These are phyloP conservation scores for Latrodectus elegans DNA, from an alignment of 2,888 invertebrate species.

Conservation along the genomic window DNA sequence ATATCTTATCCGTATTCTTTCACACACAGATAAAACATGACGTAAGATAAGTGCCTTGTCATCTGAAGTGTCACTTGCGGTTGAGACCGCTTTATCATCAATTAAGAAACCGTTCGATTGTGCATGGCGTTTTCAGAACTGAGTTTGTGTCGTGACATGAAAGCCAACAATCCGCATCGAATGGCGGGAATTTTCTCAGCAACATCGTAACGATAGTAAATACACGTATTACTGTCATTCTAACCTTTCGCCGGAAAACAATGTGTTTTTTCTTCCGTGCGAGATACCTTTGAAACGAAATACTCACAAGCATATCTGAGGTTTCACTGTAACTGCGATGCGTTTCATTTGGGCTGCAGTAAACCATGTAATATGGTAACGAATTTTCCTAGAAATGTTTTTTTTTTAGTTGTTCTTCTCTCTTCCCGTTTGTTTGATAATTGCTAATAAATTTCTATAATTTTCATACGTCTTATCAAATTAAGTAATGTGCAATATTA, in stretches of 20 bases:
- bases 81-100: background rate
- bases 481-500: no score
- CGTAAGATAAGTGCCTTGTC: background rate
- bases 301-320: background rate
- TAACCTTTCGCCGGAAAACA: slow-evolving; percentile 2
- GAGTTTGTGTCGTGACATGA: background rate
- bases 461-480: no score
- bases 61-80: background rate
- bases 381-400: background rate
- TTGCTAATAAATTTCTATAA: no score
- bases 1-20: no score
- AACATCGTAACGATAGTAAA: background rate
- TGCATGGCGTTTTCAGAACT: background rate
- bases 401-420: no score
- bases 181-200: background rate
- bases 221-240: slow-evolving; percentile 2
- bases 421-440: no score
- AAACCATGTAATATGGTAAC: background rate
- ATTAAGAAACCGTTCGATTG: background rate
- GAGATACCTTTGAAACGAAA: background rate
- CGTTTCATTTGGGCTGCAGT: background rate
- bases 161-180: slow-evolving; percentile 5
- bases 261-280: slow-evolving; percentile 2
- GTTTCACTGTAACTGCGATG: background rate
- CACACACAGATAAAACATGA: no score